These are phyloP conservation scores for Sphaerophoria taeniata DNA, from an alignment of 2,888 invertebrate genomes.

Conservation along the genomic window DNA sequence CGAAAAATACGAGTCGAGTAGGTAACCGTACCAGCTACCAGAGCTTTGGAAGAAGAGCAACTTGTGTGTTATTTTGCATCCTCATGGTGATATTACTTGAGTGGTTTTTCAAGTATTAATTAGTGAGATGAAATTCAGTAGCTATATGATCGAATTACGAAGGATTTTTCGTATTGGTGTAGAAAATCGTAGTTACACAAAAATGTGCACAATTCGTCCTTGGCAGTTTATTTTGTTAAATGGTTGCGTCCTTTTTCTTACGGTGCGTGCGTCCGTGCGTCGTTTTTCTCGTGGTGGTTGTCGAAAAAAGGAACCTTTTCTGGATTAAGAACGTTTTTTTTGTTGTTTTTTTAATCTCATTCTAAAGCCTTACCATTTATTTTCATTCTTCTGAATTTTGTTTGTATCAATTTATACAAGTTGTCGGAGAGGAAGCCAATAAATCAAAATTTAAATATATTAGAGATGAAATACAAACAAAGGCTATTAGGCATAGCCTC, in stretches of 20 bases:
- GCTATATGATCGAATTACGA: slow-evolving; percentile 35
- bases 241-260: not conserved
- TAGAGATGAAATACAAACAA: slow-evolving; percentile 19
- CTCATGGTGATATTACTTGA: slow-evolving; percentile 33
- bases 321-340: not conserved
- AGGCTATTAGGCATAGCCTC: slow-evolving; percentile 25
- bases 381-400: slow-evolving; percentile 1
- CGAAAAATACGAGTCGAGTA: not conserved
- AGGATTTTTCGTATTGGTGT: slow-evolving; percentile 9
- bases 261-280: not conserved
- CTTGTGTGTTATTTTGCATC: slow-evolving; percentile 25
- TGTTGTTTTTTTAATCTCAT: not conserved
- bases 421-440: slow-evolving; percentile 28
- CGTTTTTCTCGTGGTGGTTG: no score
- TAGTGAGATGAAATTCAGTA: slow-evolving; percentile 7
- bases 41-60: slow-evolving; percentile 1
- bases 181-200: not conserved
- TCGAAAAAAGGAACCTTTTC: no score
- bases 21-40: not conserved
- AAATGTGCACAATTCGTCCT: not conserved
- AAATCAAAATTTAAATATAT: slow-evolving; percentile 36
- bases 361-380: not conserved
- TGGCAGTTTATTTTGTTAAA: not conserved
- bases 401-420: slow-evolving; percentile 13
- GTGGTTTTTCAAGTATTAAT: slow-evolving; percentile 42